phyloP scores from a whole-genome alignment of 2,888 invertebrate genomes.

The Gryllus longicercus region DNA sequence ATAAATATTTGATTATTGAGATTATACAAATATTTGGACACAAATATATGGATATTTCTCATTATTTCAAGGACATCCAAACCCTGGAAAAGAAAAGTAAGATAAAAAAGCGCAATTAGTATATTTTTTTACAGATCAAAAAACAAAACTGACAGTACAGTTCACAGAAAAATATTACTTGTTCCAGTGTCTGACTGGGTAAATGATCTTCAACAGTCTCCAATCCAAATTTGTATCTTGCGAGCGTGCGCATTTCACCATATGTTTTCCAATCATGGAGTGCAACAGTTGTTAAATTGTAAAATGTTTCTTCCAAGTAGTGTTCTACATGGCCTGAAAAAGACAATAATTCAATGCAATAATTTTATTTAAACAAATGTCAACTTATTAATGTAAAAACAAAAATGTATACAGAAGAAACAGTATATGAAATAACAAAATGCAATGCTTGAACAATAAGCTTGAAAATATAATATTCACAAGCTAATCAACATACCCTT shows the following conservation, averaged over 20 bases:
- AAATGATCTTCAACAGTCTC: slow-evolving; percentile 86
- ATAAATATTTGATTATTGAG: slow-evolving; percentile 95
- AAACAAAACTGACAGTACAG: not conserved
- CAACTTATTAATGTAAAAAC: not conserved
- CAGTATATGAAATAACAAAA: too few relatives aligned
- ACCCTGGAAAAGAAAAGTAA: slow-evolving; percentile 54
- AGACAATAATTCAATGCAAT: slow-evolving; percentile 26
- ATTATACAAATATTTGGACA: slow-evolving; percentile 89
- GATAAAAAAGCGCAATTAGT: slow-evolving; percentile 18
- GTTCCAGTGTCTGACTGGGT: slow-evolving; percentile 94
- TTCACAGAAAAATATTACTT: slow-evolving; percentile 52
- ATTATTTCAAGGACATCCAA: slow-evolving; percentile 95
- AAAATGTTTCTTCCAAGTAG: slow-evolving; percentile 91
- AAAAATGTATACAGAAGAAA: not conserved
- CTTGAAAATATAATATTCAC: not conserved
- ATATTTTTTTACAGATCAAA: not conserved
- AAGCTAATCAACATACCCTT: slow-evolving; percentile 50
- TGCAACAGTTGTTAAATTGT: slow-evolving; percentile 95
- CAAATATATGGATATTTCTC: slow-evolving; percentile 93
- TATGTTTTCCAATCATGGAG: slow-evolving; percentile 97
- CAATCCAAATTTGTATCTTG: slow-evolving; percentile 75
- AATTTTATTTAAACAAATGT: not conserved
- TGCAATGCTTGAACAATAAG: not conserved
- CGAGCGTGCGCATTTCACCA: slow-evolving; percentile 92
- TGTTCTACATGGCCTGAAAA: slow-evolving; percentile 65